A percentile compares a stretch with the other conserved stretches of the same genome.
Conservation (phyloP, 2,113 vertebrate genomes). For the Nematolebias whitei region DNA sequence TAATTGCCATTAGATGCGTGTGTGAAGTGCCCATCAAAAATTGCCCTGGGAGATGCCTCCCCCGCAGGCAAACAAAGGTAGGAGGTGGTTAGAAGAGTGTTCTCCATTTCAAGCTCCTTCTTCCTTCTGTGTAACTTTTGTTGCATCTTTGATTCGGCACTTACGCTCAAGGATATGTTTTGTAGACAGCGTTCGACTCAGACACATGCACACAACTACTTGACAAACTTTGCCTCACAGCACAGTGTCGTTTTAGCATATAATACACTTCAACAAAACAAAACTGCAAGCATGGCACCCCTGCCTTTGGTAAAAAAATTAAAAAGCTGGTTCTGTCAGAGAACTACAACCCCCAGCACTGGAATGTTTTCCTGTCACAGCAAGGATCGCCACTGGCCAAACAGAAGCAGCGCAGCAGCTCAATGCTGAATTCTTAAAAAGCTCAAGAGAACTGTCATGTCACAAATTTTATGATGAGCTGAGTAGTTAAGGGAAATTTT, state of each 20-base stretch:
- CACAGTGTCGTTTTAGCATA: conserved; percentile 42
- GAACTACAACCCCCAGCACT: conserved; percentile 53
- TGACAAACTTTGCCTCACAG: conserved; percentile 52
- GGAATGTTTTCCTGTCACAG: conserved; percentile 32
- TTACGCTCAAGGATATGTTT: conserved; percentile 55
- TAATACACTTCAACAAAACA: conserved; percentile 54
- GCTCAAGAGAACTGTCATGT: conserved; percentile 17
- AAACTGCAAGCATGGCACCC: conserved; percentile 20
- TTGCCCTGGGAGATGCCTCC: conserved; percentile 27
- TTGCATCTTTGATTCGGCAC: conserved; percentile 49
- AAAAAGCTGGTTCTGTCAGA: conserved; percentile 42
- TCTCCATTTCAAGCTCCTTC: conserved; percentile 38
- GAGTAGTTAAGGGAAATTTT: too few relatives aligned
- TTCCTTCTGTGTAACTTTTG: conserved; percentile 30
- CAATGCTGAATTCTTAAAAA: conserved; percentile 24
- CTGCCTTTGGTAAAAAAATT: conserved; percentile 49
- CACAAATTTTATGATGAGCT: not conserved
- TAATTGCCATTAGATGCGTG: conserved; percentile 71
- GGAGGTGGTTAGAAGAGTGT: not conserved
- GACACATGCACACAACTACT: conserved; percentile 28
- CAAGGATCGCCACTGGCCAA: conserved; percentile 47
- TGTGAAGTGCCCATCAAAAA: conserved; percentile 68
- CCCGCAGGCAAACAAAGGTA: conserved; percentile 39
- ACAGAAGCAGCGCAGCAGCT: conserved; percentile 37
- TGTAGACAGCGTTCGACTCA: conserved; percentile 32